Percentiles rank a stretch among this genome's conserved stretches.
Conservation (phyloP, 2,113 vertebrate species). For the Microcebus lehilahytsara region DNA sequence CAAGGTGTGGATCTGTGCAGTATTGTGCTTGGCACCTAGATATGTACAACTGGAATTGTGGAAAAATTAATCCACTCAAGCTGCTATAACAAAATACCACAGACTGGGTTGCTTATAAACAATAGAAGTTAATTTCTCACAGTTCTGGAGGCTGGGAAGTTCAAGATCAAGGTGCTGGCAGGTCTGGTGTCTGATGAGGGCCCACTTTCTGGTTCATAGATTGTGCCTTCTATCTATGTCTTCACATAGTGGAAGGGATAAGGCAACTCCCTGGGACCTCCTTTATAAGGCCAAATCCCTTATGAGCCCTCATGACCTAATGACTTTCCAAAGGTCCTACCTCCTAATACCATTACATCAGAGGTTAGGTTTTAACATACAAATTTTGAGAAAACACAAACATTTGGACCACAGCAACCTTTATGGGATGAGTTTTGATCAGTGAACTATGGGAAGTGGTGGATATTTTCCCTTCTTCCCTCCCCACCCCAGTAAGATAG, state of each 20-base stretch:
- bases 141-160: background rate
- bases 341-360: background rate
- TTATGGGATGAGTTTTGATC: background rate
- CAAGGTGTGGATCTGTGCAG: background rate
- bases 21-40: background rate
- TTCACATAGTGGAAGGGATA: background rate
- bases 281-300: background rate
- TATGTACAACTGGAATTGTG: background rate
- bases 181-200: background rate
- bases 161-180: background rate
- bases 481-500: background rate
- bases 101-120: background rate
- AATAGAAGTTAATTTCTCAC: background rate
- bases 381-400: background rate
- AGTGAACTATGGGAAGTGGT: background rate
- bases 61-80: background rate
- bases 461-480: background rate
- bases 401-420: background rate
- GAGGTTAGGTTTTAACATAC: background rate
- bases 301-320: background rate
- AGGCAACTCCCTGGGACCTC: background rate
- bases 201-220: background rate
- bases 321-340: background rate
- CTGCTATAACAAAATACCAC: background rate
- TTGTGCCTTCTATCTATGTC: background rate